Base-by-base conservation (phyloP, 2,113 vertebrate genomes). In the Trichechus manatus region DNA sequence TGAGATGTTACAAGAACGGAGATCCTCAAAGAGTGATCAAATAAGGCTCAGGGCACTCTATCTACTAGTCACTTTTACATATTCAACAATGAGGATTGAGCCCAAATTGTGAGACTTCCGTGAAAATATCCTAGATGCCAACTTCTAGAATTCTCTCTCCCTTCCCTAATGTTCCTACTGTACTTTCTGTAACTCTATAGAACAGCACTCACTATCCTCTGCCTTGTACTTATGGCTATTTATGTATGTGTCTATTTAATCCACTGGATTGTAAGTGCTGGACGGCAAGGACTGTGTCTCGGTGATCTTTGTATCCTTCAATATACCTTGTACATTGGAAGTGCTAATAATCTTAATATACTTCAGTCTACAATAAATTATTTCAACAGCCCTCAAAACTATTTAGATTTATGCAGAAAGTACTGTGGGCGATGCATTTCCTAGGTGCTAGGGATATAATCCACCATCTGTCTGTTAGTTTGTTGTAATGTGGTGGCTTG, bases 301-400 rank as follows among this genome's bases (percentile, higher is more conserved):
- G 9, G 20, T 68, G 27, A 94, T 74, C 70, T 89, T 53, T 68
- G 36, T 91, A 47, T 81, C 22, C 59, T 93, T 44, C 22, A 23
- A 66, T 42, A 50, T 70, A 7, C 23, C 36, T 85, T 70, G 66
- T 2, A 66, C 7, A 83, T 3, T 56, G 4, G 63, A 93, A 22
- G 50, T 36, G 68, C 15, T 64, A 74, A 91, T 93, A 83, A 42
- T 66, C 39, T 61, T 64, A 78, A 93, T 83, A 93, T 79, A 84
- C 47, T 94, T 82, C 7, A 80, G 78, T 79, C 82, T 50, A 91
- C 33, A 77, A 91, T 47, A 87, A 91, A 81, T 53, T 79, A 29
- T 29, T 47, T 93, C 44, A 89, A 93, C 53, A 80, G 50, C 56
- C 42, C 87, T n/a, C 33, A n/a, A 80, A 97, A 94, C 90, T n/a